These are phyloP conservation scores for Linepithema humile DNA, from an alignment of 1,140 invertebrate genomes.

Conservation along the genomic window DNA sequence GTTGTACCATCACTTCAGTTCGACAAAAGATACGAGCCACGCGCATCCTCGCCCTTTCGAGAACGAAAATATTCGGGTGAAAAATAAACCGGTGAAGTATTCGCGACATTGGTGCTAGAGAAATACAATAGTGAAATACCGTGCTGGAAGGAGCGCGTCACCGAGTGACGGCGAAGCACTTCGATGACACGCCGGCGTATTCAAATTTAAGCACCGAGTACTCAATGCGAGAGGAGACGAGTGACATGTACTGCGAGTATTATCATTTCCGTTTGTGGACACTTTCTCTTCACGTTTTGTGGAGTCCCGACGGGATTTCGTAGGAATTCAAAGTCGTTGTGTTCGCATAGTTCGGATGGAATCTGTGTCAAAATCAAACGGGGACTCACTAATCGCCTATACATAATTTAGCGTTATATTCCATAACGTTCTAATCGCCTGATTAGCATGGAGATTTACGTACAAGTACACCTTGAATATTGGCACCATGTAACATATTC, in stretches of 20 bases:
- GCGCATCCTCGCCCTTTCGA: conserved; percentile 48
- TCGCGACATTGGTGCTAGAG: conserved; percentile 36
- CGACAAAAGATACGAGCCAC: conserved; percentile 66
- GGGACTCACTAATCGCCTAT: neutral
- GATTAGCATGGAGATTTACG: neutral
- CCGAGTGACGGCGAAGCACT: conserved; percentile 60
- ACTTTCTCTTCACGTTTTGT: conserved; percentile 67
- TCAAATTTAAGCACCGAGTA: conserved; percentile 65
- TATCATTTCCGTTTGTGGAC: conserved; percentile 67
- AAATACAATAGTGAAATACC: conserved; percentile 36
- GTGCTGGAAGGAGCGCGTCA: neutral
- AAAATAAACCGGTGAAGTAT: conserved; percentile 37
- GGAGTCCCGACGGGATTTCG: conserved; percentile 16
- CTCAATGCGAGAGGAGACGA: conserved; percentile 52
- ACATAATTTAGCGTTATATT: conserved; percentile 4
- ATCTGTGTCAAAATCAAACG: conserved; percentile 61
- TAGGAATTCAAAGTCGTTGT: conserved; percentile 36
- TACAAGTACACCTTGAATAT: neutral
- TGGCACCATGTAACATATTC: neutral
- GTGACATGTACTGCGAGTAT: conserved; percentile 59
- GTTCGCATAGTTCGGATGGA: neutral
- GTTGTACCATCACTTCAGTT: neutral
- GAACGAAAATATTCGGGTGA: conserved; percentile 49
- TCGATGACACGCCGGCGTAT: conserved; percentile 63
- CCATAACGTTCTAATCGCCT: no score